Percentiles rank a stretch among this genome's conserved stretches.
Conservation (phyloP, 2,888 invertebrate genomes). For the Hyposoter didymator region DNA sequence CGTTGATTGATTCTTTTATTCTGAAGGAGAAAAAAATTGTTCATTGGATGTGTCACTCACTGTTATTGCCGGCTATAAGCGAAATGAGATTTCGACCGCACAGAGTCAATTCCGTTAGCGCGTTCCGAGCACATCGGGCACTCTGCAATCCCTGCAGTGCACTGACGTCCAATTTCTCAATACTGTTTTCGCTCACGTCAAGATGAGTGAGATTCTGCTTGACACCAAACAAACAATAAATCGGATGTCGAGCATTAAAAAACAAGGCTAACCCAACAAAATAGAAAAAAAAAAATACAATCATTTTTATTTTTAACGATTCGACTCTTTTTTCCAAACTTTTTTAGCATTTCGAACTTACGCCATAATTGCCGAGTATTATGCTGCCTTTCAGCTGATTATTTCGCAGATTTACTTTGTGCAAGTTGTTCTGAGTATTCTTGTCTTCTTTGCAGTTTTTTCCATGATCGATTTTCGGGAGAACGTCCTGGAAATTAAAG, state of each 20-base stretch:
- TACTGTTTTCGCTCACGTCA: conserved; percentile 93
- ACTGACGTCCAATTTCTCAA: conserved; percentile 92
- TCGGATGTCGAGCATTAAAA: background rate
- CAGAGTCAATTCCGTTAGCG: conserved; percentile 90
- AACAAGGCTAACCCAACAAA: background rate
- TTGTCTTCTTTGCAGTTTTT: conserved; percentile 78
- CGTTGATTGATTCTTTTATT: background rate
- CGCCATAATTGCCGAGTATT: conserved; percentile 93
- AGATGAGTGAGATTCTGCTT: conserved; percentile 91
- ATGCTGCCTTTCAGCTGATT: conserved; percentile 93
- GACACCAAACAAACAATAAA: conserved; percentile 48
- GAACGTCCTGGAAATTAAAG: conserved; percentile 68
- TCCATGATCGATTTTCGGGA: conserved; percentile 76
- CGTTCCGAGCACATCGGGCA: conserved; percentile 91
- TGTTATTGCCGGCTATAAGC: conserved; percentile 92
- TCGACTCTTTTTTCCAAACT: background rate
- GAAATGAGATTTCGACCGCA: conserved; percentile 91
- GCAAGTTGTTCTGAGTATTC: conserved; percentile 83
- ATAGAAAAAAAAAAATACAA: conserved; percentile 6
- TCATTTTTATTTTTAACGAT: background rate
- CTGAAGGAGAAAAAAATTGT: background rate
- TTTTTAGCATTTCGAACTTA: conserved; percentile 12
- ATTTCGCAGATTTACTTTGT: conserved; percentile 90
- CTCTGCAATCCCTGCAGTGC: conserved; percentile 91
- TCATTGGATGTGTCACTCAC: conserved; percentile 85